Evolutionary conservation across 1,140 invertebrate genomes (phyloP), one percentile per base, ranked within the genome.

Genomic region (Drosophila funebris): DNA sequence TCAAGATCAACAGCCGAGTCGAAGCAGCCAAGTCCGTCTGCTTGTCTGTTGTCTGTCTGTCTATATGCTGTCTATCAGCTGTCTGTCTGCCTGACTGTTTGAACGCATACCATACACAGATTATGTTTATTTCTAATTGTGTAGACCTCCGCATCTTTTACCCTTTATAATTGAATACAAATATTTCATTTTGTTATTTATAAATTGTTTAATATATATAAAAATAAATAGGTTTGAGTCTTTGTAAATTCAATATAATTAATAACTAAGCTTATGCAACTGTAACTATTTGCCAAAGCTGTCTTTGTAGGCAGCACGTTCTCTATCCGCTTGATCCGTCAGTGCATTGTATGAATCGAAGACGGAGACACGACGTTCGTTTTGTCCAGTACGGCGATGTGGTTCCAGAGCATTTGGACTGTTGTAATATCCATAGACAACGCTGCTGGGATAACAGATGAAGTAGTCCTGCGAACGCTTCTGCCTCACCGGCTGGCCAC

Each of bases 371-470:
- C 31, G 52, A 11, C 29, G 37, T 2, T 31, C n/a, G 0, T 16
- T 0, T 0, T 43, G n/a, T 18, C 22, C 39, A 31, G 78, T 72
- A 3, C 82, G 75, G 44, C 82, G 82, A 53, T 87, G 50, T 2
- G 14, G 5, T 11, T 8, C 48, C 46, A 61, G 24, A 3, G 24
- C 29, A 43, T 48, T 56, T 4, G 41, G 44, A 36, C 50, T 60
- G 18, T 37, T 50, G 11, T 67, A 36, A 14, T 80, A 74, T 13
- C 67, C 67, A 20, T 78, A 87, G 5, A 85, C 83, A 0, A 39
- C 78, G 43, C 83, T 87, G 67, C 76, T 85, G n/a, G 82, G 82
- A 58, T 85, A 85, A 22, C 82, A 85, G 37, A 85, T 87, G 29
- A 66, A 85, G 24, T 78, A 82, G 54, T 85, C 82, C 8, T 71